These are phyloP conservation scores for Thereva unica DNA, from an alignment of 2,888 invertebrate genomes.

Conservation along the genomic window DNA sequence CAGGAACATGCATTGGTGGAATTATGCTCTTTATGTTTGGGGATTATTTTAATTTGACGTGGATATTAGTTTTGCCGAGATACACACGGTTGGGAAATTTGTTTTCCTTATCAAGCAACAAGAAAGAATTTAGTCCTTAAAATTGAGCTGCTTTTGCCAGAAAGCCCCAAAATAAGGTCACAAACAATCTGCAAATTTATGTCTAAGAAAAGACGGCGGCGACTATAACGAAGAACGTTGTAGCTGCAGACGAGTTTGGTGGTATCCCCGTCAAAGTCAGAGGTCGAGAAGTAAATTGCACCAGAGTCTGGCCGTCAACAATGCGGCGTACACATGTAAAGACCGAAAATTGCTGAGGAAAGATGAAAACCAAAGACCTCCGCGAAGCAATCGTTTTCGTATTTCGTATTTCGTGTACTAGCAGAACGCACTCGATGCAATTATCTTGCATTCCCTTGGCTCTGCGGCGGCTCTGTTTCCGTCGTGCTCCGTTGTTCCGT, in stretches of 20 bases:
- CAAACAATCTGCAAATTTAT: too few relatives aligned
- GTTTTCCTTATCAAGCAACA: background rate
- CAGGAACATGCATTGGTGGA: constrained; percentile 19
- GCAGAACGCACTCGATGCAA: constrained; percentile 27
- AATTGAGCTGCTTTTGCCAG: background rate
- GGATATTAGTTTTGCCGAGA: constrained; percentile 14
- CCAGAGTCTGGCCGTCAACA: background rate
- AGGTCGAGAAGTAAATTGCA: background rate
- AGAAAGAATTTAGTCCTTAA: background rate
- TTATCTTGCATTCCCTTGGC: constrained; percentile 8
- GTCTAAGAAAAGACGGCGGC: too few relatives aligned
- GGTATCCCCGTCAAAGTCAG: background rate
- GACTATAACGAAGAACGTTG: background rate
- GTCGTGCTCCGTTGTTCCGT: background rate
- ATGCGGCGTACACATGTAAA: constrained; percentile 6
- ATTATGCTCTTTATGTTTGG: constrained; percentile 19
- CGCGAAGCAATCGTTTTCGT: constrained; percentile 11
- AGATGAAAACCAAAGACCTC: constrained; percentile 29
- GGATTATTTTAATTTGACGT: constrained; percentile 20
- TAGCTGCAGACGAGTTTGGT: constrained; percentile 3
- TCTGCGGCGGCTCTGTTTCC: background rate
- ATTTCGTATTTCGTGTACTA: constrained; percentile 14
- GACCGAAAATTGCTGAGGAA: constrained; percentile 13
- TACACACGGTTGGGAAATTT: constrained; percentile 16
- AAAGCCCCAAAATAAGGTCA: too few relatives aligned